A percentile compares a stretch with the other conserved stretches of the same genome.
phyloP scores from a whole-genome alignment of 1,140 invertebrate species.

The Neotoxoptera formosana region DNA sequence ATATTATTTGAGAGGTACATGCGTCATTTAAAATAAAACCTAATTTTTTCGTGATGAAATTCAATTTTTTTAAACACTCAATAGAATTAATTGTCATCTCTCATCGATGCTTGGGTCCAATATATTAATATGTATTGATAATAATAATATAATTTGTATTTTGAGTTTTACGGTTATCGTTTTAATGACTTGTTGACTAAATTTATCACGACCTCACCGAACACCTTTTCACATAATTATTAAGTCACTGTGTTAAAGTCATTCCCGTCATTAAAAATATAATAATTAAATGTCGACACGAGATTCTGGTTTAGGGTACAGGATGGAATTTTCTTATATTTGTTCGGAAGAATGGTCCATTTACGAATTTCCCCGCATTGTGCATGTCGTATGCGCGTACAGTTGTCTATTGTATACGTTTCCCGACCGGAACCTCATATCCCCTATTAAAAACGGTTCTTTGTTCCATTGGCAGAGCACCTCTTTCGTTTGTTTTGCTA shows the following conservation, averaged over 20 bases:
- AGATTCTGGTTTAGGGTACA: not conserved
- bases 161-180: not conserved
- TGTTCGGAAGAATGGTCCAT: not conserved
- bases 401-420: constrained; percentile 14
- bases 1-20: too few relatives aligned
- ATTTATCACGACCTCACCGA: not conserved
- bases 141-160: not conserved
- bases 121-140: not conserved
- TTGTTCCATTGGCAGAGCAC: not conserved
- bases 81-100: not conserved
- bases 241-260: not conserved
- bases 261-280: not conserved
- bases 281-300: constrained; percentile 10
- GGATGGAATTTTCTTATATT: not conserved
- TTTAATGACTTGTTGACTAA: not conserved
- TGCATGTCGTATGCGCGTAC: not conserved
- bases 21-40: too few relatives aligned
- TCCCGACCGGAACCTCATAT: not conserved
- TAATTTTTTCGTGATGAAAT: too few relatives aligned
- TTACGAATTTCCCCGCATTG: not conserved
- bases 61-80: not conserved
- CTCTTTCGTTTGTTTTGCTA: not conserved
- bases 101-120: not conserved
- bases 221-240: not conserved
- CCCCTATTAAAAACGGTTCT: not conserved